Conservation (phyloP, 2,113 vertebrate species). For the Thalassoma bifasciatum region DNA sequence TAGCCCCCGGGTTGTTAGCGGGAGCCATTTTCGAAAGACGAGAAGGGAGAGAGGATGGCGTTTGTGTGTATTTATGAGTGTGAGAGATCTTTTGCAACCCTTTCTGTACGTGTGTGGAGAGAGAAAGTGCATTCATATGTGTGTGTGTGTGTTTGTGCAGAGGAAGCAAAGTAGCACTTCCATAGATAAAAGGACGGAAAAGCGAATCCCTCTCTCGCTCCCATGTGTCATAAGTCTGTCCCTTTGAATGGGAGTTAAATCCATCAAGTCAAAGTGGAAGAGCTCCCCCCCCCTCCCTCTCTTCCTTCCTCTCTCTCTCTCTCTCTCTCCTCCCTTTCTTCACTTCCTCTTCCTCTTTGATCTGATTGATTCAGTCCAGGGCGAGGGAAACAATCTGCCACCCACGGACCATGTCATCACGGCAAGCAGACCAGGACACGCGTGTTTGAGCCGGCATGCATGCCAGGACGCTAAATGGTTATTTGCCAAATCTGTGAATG, state of each 20-base stretch:
- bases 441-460: conserved; percentile 30
- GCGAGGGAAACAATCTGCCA: conserved; percentile 70
- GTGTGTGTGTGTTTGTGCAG: conserved; percentile 1
- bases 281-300: conserved; percentile 17
- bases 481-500: neutral
- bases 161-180: conserved; percentile 33
- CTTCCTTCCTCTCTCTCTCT: neutral
- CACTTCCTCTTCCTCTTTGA: conserved; percentile 54
- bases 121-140: conserved; percentile 16
- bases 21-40: conserved; percentile 43
- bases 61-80: neutral
- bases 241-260: conserved; percentile 76
- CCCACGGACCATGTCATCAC: conserved; percentile 57
- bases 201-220: conserved; percentile 56
- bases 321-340: conserved; percentile 30
- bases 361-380: conserved; percentile 66
- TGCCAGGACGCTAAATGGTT: conserved; percentile 30
- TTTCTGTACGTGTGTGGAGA: conserved; percentile 4
- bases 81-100: conserved; percentile 23
- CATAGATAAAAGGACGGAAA: conserved; percentile 67
- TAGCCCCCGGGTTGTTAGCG: conserved; percentile 54
- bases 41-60: neutral
- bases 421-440: conserved; percentile 37
- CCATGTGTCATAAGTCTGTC: conserved; percentile 70
- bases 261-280: conserved; percentile 73